phyloP scores from a whole-genome alignment of 2,797 vertebrate species.

The Kryptopterus vitreolus region DNA sequence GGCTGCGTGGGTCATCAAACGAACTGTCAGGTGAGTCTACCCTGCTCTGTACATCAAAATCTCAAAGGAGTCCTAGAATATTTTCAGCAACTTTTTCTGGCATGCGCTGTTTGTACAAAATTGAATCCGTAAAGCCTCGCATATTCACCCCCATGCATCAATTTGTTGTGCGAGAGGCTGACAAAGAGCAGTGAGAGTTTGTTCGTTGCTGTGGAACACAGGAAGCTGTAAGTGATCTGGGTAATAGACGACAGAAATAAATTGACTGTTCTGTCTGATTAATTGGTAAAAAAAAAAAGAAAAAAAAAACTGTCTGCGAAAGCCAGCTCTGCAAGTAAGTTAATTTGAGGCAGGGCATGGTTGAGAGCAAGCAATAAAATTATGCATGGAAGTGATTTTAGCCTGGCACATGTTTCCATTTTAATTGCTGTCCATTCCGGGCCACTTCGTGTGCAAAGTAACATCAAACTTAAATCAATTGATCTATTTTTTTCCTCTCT shows the following conservation, averaged over 20 bases:
- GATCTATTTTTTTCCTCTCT: constrained; percentile 68
- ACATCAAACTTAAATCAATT: constrained; percentile 66
- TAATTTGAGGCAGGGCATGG: constrained; percentile 60
- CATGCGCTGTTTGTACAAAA: constrained; percentile 24
- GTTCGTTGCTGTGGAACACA: constrained; percentile 13
- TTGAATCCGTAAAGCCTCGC: constrained; percentile 42
- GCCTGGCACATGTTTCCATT: constrained; percentile 66
- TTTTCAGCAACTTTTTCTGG: constrained; percentile 38
- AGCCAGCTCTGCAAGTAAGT: constrained; percentile 57
- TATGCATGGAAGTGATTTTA: constrained; percentile 64
- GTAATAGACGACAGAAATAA: constrained; percentile 57
- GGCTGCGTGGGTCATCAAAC: constrained; percentile 44
- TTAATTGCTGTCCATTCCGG: constrained; percentile 74
- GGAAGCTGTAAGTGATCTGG: constrained; percentile 42
- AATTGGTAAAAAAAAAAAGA: constrained; percentile 64
- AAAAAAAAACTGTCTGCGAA: constrained; percentile 53
- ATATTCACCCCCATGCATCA: constrained; percentile 38
- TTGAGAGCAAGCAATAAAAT: constrained; percentile 63
- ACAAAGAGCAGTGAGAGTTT: constrained; percentile 23
- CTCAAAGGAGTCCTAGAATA: constrained; percentile 25
- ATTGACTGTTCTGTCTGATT: constrained; percentile 61
- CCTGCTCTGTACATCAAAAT: constrained; percentile 14
- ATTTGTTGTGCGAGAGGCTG: constrained; percentile 11
- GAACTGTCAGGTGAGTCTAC: constrained; percentile 40
- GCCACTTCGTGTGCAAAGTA: constrained; percentile 69